Base-by-base conservation (phyloP, 2,888 invertebrate genomes). In the Agonopterix heracliana region DNA sequence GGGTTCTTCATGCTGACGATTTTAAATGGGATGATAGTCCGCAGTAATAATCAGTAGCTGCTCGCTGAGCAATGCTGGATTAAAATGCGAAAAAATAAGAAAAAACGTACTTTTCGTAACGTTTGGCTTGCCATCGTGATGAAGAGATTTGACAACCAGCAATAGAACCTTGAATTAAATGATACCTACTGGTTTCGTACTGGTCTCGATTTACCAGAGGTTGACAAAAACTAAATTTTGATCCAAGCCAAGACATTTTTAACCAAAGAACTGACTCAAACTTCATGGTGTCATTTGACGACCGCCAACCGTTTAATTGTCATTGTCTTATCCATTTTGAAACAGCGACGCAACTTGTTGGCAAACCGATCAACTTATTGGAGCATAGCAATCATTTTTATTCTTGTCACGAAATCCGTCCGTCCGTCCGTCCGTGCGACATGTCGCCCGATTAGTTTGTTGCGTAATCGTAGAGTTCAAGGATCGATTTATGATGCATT, bases 331-430 rank as follows among this genome's bases (percentile, higher is more conserved):
- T 34, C 66, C 63, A 63, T 82, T 81, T 79, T 73, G 84, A 75
- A 83, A 86, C 68, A 76, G 79, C 71, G 61, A 61, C 64, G 63
- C 61, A 54, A 51, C 59, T 61, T 56, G 74, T 86, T 85, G 77
- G 77, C 77, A 73, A 74, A 83, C 71, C 76, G 77, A 71, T 71
- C 66, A 67, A 74, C 72, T 87, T 86, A 86, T 82, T 86, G 85
- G 86, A 86, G 83, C 86, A 78, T 78, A 67, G 68, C 76, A 63
- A 26, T 26, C 26, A 66, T 81, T 78, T 77, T 79, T 74, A 85
- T 83, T 81, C 84, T 61, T 58, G 70, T 74, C 84, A 81, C 81
- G 82, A 71, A 69, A 68, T 69, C 64, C 63, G 64, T 38, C 38
- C 66, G 63, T n/a, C 62, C 64, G 59, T 55, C 66, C 63, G 65